Base-by-base conservation (phyloP, 2,113 vertebrate species). In the Embiotoca jacksoni region DNA sequence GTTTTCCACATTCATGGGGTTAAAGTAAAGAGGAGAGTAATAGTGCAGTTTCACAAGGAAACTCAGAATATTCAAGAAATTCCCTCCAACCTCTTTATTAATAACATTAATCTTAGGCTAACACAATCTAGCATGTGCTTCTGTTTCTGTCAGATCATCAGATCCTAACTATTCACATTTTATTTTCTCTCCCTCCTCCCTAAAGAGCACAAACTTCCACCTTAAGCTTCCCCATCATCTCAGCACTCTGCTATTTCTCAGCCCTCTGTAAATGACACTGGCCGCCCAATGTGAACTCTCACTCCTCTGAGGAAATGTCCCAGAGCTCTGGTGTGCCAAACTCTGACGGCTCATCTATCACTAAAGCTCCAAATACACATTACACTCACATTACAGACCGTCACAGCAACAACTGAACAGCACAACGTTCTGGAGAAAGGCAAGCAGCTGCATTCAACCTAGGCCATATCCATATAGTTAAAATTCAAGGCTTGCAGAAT, bases 171-270 rank as follows among this genome's bases (percentile, higher is more conserved):
- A n/a, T 63, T 66, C 64, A 84, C 56, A 37, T 63, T 65, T 61
- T 69, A 64, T 56, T 69, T 77, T 68, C 57, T 66, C 60, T 74
- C 66, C 75, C 75, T 80, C 84, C 54, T 66, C 64, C 39, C 31
- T 44, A 31, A 80, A 66, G 66, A 87, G 74, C 10, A 46, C 70
- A 88, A 78, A 80, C 90, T 88, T 91, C 88, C 83, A 86, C 73
- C 81, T 80, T 58, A 61, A 82, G 81, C 68, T 55, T 79, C 71
- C 54, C 75, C 60, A 83, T 87, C 78, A 50, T 89, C 88, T 94
- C 90, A 91, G 80, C 46, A n/a, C 81, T 88, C 68, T 86, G 91
- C 91, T 94, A 94, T 94, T 94, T 94, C 90, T 88, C 94, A 91
- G 82, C 80, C 60, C 70, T 86, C 88, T 92, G 93, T 85, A 92